These are phyloP conservation scores for Sebastes kiyomatsui DNA, from an alignment of 2,797 vertebrate genomes.

Conservation along the genomic window DNA sequence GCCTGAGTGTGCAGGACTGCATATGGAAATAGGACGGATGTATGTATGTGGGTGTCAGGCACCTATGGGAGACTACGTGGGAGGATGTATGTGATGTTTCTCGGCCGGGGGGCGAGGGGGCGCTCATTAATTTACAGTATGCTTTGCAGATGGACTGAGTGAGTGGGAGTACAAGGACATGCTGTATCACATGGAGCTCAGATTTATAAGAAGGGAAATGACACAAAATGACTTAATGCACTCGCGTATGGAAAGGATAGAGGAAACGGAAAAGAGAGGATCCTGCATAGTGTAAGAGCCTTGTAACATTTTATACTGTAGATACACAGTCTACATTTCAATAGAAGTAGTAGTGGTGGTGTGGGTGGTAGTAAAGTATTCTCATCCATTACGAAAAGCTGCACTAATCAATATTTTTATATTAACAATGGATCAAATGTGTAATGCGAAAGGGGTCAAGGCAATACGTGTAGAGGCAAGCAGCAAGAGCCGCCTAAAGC, in stretches of 20 bases:
- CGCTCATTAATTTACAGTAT: conserved; percentile 56
- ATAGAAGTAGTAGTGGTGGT: neutral
- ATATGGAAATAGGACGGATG: conserved; percentile 7
- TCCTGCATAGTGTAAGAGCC: neutral
- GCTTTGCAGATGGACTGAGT: conserved; percentile 42
- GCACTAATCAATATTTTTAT: neutral
- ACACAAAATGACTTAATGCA: conserved; percentile 18
- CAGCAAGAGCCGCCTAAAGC: neutral
- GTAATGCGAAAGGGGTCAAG: neutral
- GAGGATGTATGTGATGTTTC: conserved; percentile 58
- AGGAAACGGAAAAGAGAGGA: neutral
- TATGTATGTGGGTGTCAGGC: conserved; percentile 42
- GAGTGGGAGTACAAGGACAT: conserved; percentile 51
- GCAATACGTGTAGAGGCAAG: neutral
- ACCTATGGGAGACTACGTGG: conserved; percentile 43
- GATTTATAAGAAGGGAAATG: conserved; percentile 8
- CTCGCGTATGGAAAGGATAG: neutral
- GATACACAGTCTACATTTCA: neutral
- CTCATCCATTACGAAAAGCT: neutral
- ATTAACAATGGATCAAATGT: neutral
- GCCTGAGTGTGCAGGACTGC: neutral
- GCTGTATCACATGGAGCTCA: conserved; percentile 8
- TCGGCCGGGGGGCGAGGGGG: conserved; percentile 31
- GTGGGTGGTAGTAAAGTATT: neutral
- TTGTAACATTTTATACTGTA: neutral